Percentiles rank a stretch among this genome's conserved stretches.
These are phyloP conservation scores for Varanus komodoensis DNA, from an alignment of 2,113 vertebrate genomes.

Conservation along the genomic window DNA sequence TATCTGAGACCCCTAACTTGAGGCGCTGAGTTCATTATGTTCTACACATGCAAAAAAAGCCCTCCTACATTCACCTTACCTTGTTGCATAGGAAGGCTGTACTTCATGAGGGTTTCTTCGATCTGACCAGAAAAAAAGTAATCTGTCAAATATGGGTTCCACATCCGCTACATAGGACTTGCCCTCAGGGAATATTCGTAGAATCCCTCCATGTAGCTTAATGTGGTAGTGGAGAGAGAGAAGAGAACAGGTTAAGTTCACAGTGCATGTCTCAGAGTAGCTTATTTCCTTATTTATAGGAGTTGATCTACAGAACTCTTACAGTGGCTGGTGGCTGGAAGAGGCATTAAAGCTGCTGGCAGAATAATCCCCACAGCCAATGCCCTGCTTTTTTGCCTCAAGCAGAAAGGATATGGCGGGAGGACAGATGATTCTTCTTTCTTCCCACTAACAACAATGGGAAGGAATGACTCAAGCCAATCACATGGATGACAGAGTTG, in stretches of 20 bases:
- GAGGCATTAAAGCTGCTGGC: background rate
- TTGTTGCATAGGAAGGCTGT: conserved; percentile 90
- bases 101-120: conserved; percentile 96
- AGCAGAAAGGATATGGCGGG: background rate
- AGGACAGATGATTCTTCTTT: background rate
- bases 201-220: conserved; percentile 90
- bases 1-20: background rate
- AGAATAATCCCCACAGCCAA: background rate
- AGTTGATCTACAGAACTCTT: background rate
- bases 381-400: background rate
- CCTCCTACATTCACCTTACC: conserved; percentile 73
- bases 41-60: background rate
- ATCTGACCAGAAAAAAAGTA: conserved; percentile 97
- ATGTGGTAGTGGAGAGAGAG: conserved; percentile 40
- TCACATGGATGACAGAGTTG: background rate
- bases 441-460: background rate
- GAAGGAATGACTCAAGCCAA: background rate
- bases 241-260: background rate
- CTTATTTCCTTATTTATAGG: background rate
- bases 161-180: conserved; percentile 90
- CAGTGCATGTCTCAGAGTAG: background rate
- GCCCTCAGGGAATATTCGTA: conserved; percentile 94
- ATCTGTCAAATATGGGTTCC: conserved; percentile 92
- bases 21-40: background rate
- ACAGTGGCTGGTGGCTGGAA: background rate